Base-by-base conservation (phyloP, 2,888 invertebrate species). In the Stenchaetothrips biformis region DNA sequence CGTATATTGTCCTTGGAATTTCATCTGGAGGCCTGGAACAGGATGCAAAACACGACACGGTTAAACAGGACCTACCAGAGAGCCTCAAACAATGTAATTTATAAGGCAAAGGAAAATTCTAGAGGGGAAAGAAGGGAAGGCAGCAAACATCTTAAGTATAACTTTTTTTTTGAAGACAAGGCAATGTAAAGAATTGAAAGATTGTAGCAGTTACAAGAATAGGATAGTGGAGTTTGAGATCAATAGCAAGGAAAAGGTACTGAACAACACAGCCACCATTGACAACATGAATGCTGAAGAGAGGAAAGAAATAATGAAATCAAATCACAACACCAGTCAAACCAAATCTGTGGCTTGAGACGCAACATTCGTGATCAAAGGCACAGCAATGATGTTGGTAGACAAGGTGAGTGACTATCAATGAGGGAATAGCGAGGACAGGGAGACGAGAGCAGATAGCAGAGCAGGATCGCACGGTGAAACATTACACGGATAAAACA, bases 21-120 rank as follows among this genome's bases (percentile, higher is more conserved):
- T 89, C 89, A 82, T 89, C 89, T n/a, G 89, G 88, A 48, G 89
- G 89, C 85, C 89, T 89, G 85, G 53, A 86, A 86, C 81, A 81
- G 83, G 82, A 81, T 53, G 18, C 9, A 13, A 53, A 18, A 13
- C 13, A 53, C 13, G 8, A 18, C 8, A 53, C 11, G 8, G 13
- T 53, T 11, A 13, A 13, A 53, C 8, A 53, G 8, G 53, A 53
- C 4, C 1, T 4, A 37, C 37, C 37, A 37, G 37, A 37, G 37
- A 37, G 37, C 37, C 37, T 37, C 1, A 37, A 37, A 37, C 77
- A 82, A 81, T 21, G 53, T 59, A 59, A 80, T 62, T 49, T 79
- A 74, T n/a, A n/a, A 78, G 77, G 21, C 9, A 27, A 77, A 48
- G 37, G 37, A 37, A 37, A 37, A 37, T 4, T 37, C 37, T 4